These are phyloP conservation scores for Otis tarda DNA, from an alignment of 2,113 vertebrate genomes.

Conservation along the genomic window DNA sequence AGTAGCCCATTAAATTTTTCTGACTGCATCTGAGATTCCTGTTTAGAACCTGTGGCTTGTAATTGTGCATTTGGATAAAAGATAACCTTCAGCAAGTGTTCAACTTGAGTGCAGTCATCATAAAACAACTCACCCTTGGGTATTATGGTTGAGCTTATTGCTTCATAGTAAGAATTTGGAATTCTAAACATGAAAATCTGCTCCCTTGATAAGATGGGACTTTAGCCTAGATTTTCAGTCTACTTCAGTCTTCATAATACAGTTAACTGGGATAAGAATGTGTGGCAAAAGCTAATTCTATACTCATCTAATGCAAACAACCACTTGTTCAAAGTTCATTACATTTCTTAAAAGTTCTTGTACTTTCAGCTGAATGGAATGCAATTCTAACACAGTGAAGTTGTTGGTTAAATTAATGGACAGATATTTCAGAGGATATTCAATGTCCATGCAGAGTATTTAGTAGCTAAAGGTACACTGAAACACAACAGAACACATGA, in stretches of 20 bases:
- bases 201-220: neutral
- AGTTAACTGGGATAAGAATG: neutral
- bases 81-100: neutral
- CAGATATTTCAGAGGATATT: neutral
- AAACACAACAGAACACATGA: neutral
- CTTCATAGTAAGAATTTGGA: neutral
- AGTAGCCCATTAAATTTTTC: neutral
- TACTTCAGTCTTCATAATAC: neutral
- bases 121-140: neutral
- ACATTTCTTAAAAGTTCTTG: neutral
- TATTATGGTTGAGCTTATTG: neutral
- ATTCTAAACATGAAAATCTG: neutral
- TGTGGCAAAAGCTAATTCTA: neutral
- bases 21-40: neutral
- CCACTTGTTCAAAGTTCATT: neutral
- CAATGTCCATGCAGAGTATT: neutral
- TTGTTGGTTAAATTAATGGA: neutral
- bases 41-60: neutral
- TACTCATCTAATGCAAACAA: neutral
- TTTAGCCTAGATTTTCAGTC: neutral
- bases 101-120: neutral
- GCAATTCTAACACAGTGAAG: neutral
- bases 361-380: neutral
- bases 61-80: neutral
- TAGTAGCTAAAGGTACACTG: neutral